These are phyloP conservation scores for Gymnorhina tibicen DNA, from an alignment of 2,113 vertebrate species.

Conservation along the genomic window DNA sequence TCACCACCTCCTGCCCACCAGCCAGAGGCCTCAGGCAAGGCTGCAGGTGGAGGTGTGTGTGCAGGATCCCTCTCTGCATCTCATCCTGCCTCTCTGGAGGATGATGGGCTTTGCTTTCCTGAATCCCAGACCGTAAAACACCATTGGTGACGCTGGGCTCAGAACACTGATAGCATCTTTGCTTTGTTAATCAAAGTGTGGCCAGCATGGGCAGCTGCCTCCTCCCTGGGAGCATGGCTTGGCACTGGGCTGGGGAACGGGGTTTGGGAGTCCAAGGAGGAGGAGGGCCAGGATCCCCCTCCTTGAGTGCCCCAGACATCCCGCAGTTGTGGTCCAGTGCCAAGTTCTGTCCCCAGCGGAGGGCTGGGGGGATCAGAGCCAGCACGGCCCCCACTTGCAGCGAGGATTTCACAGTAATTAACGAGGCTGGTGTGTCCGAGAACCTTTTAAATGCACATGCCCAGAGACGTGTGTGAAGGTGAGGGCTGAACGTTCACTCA, in stretches of 20 bases:
- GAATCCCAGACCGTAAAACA: background rate
- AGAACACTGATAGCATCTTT: fast-evolving
- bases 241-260: fast-evolving
- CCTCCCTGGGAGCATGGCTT: background rate
- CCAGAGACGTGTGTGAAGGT: background rate
- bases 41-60: background rate
- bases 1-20: background rate
- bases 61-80: background rate
- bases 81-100: background rate
- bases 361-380: background rate
- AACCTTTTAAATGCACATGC: background rate
- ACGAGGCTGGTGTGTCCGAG: background rate
- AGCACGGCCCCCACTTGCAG: background rate
- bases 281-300: background rate
- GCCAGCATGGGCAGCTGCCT: background rate
- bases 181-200: background rate
- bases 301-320: background rate
- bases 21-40: background rate
- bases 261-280: fast-evolving
- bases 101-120: background rate
- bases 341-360: background rate
- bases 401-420: background rate
- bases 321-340: background rate
- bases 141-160: background rate
- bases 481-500: background rate